These are phyloP conservation scores for Perccottus glenii DNA, from an alignment of 2,113 vertebrate species.

Conservation along the genomic window DNA sequence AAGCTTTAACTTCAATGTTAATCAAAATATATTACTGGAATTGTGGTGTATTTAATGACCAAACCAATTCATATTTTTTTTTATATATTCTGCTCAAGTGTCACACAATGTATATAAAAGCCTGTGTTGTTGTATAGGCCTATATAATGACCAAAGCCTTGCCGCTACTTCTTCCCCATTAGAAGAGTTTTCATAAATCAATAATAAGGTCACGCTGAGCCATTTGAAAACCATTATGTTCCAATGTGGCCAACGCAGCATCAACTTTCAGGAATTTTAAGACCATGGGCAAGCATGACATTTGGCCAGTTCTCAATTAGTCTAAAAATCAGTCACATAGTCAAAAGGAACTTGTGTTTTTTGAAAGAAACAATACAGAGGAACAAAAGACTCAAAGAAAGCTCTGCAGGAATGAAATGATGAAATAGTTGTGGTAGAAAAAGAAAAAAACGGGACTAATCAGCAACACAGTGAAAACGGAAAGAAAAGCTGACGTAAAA, in stretches of 20 bases:
- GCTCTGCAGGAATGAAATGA: slow-evolving; percentile 58
- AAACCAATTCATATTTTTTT: too few relatives aligned
- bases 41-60: too few relatives aligned
- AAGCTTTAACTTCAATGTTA: too few relatives aligned
- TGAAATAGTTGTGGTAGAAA: slow-evolving; percentile 54
- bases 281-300: slow-evolving; percentile 28
- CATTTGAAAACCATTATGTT: slow-evolving; percentile 10
- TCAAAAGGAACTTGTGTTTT: slow-evolving; percentile 37
- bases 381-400: slow-evolving; percentile 63
- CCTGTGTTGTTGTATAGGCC: too few relatives aligned
- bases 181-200: slow-evolving; percentile 3
- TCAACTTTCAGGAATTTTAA: slow-evolving; percentile 7
- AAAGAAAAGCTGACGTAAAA: slow-evolving; percentile 75
- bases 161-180: not conserved
- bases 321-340: slow-evolving; percentile 66
- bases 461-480: slow-evolving; percentile 46
- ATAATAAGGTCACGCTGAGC: slow-evolving; percentile 3
- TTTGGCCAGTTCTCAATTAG: slow-evolving; percentile 33
- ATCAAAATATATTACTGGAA: too few relatives aligned
- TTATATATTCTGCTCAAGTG: not conserved
- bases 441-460: slow-evolving; percentile 65
- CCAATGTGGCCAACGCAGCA: not conserved
- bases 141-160: not conserved
- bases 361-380: slow-evolving; percentile 49
- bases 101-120: too few relatives aligned